Conservation (phyloP, 2,113 vertebrate species). For the Myotis yumanensis region DNA sequence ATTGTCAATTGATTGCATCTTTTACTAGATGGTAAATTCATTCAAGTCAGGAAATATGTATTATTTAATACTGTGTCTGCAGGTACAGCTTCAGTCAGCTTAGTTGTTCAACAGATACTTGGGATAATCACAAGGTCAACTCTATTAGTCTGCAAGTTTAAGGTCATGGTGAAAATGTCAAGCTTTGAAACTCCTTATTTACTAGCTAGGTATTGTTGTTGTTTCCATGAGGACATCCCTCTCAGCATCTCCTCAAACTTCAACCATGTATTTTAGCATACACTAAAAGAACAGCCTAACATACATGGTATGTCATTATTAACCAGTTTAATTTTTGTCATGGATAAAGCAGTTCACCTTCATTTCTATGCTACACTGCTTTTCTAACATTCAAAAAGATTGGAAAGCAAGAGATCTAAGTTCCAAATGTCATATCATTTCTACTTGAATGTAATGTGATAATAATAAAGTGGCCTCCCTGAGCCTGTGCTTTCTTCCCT, state of each 20-base stretch:
- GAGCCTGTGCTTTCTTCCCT: not conserved
- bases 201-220: not conserved
- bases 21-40: not conserved
- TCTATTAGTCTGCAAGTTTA: slow-evolving; percentile 12
- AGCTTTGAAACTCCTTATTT: slow-evolving; percentile 13
- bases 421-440: not conserved
- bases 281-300: not conserved
- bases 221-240: not conserved
- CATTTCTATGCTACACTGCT: not conserved
- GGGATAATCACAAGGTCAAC: not conserved
- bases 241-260: not conserved
- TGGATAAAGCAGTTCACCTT: not conserved
- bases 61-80: not conserved
- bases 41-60: not conserved
- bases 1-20: not conserved
- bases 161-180: not conserved
- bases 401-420: not conserved
- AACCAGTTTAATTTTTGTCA: not conserved
- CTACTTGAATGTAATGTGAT: not conserved
- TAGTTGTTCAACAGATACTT: slow-evolving; percentile 24
- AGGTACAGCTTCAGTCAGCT: not conserved
- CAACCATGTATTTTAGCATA: not conserved
- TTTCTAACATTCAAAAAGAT: not conserved
- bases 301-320: not conserved
- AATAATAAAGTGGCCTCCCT: not conserved